Conservation (phyloP, 2,888 invertebrate genomes). For the Opisthograptis luteolata region DNA sequence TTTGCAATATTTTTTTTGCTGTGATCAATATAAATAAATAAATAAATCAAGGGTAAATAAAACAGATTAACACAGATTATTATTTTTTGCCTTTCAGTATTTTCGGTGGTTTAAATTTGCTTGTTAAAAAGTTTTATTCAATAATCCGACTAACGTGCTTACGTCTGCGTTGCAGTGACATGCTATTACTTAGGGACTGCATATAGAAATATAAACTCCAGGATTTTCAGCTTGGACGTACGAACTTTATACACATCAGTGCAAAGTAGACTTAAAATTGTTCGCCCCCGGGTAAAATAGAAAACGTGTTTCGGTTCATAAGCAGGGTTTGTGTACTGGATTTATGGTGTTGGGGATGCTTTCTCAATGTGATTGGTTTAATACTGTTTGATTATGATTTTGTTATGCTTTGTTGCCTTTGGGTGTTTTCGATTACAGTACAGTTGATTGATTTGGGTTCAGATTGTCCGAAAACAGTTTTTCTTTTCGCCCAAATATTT, state of each 20-base stretch:
- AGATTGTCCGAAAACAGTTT: too few species aligned
- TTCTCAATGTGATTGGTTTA: constrained; percentile 8
- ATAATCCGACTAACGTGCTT: too few species aligned
- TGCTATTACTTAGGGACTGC: constrained; percentile 13
- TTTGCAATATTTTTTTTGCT: too few species aligned
- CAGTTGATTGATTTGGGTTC: too few species aligned
- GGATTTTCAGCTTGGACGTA: constrained; percentile 25
- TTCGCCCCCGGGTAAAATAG: constrained; percentile 31
- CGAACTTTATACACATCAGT: constrained; percentile 36
- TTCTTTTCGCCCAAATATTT: too few species aligned
- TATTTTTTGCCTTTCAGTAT: too few species aligned
- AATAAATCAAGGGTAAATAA: too few species aligned
- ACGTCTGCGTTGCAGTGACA: not conserved
- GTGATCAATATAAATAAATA: too few species aligned
- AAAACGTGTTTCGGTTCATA: constrained; percentile 31
- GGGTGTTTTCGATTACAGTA: too few species aligned
- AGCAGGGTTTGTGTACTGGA: constrained; percentile 13
- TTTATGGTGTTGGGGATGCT: constrained; percentile 4
- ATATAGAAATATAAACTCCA: constrained; percentile 19
- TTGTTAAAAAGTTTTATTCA: too few species aligned
- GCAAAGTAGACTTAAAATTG: constrained; percentile 33
- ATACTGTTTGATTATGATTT: not conserved
- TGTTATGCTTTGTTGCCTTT: not conserved
- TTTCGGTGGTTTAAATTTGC: too few species aligned
- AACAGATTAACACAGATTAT: too few species aligned